Evolutionary conservation across 2,113 vertebrate species (phyloP).

Genomic region (Callocephalon fimbriatum): DNA sequence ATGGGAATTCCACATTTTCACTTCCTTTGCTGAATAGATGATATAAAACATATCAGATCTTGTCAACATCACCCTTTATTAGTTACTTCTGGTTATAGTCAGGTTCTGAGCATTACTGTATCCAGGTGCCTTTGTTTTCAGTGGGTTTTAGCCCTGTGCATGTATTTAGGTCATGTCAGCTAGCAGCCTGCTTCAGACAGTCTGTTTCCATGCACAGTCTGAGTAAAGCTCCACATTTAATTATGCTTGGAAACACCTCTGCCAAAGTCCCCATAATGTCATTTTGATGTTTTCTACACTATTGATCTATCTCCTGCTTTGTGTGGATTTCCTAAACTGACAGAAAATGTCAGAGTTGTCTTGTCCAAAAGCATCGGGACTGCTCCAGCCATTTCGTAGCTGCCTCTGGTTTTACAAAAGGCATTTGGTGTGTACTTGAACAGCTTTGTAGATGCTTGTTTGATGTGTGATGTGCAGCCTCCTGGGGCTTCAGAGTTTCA

Average conservation of each 20-base stretch:
- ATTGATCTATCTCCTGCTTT: neutral
- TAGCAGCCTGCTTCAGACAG: neutral
- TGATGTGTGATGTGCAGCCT: slow-evolving; percentile 17
- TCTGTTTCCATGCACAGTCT: neutral
- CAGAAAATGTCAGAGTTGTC: slow-evolving; percentile 5
- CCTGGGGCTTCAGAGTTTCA: neutral
- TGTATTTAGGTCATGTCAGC: neutral
- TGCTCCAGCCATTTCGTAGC: neutral
- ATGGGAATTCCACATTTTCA: neutral
- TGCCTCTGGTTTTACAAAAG: neutral
- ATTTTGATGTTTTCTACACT: neutral
- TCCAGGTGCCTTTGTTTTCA: neutral
- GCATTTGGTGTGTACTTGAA: neutral
- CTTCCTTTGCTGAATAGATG: neutral
- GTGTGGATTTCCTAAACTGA: neutral
- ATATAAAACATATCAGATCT: neutral
- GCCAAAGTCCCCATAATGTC: slow-evolving; percentile 13
- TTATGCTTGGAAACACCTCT: slow-evolving; percentile 21
- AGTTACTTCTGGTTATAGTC: neutral
- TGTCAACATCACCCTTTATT: neutral
- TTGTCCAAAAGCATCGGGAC: neutral
- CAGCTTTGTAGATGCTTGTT: neutral
- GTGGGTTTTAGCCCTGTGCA: neutral
- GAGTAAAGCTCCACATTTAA: neutral
- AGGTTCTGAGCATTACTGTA: neutral